Percentiles rank a stretch among this genome's conserved stretches.
phyloP scores from a whole-genome alignment of 2,797 vertebrate genomes.

The Myotis findleyi region DNA sequence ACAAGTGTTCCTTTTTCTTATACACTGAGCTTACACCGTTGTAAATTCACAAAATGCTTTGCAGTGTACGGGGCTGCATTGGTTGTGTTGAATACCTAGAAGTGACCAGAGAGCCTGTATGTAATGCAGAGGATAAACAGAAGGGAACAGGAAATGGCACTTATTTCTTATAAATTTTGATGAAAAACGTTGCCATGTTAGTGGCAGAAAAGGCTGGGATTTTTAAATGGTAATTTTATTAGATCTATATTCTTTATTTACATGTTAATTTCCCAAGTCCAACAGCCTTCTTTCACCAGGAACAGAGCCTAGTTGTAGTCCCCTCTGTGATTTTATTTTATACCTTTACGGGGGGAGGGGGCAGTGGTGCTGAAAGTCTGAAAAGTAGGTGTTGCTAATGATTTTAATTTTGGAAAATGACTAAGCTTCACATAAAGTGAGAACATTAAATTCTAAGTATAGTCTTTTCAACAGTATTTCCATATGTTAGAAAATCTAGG shows the following conservation, averaged over 20 bases:
- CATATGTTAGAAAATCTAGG: background rate
- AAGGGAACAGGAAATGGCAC: background rate
- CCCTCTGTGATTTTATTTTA: background rate
- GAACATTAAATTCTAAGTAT: background rate
- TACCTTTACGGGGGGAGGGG: no score
- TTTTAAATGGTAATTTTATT: background rate
- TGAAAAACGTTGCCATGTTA: background rate
- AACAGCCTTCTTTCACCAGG: background rate
- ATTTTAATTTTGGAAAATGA: conserved; percentile 10
- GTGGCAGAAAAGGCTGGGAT: background rate
- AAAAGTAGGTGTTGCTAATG: background rate
- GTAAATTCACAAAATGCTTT: background rate
- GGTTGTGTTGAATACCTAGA: background rate
- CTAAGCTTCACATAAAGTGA: background rate
- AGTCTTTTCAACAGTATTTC: background rate
- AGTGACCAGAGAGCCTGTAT: background rate
- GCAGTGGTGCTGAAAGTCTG: background rate
- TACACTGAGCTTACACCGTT: background rate
- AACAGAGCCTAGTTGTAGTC: background rate
- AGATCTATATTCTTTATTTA: background rate
- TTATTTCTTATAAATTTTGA: background rate
- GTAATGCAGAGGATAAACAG: background rate
- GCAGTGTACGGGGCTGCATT: background rate
- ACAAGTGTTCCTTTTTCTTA: background rate
- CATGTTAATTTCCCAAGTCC: background rate